Conservation (phyloP, 2,113 vertebrate species). For the Dipodomys merriami region DNA sequence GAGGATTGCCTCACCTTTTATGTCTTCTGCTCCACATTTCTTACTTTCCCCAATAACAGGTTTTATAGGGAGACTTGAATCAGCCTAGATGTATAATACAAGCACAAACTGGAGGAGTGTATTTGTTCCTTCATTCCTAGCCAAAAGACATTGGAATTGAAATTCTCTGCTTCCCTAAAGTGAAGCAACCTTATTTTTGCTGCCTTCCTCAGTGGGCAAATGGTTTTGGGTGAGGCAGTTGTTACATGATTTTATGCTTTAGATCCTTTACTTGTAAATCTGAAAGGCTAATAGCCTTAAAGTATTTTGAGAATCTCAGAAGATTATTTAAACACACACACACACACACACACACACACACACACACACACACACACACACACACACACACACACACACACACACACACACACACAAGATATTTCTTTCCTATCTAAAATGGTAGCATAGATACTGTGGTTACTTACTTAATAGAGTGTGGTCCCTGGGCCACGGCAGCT, state of each 20-base stretch:
- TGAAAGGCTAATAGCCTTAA: slow-evolving; percentile 62
- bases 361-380: no score
- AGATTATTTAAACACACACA: slow-evolving; percentile 58
- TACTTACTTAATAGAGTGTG: slow-evolving; percentile 82
- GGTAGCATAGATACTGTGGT: slow-evolving; percentile 70
- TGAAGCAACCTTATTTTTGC: slow-evolving; percentile 23
- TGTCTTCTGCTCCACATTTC: slow-evolving; percentile 46
- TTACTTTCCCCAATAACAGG: slow-evolving; percentile 1
- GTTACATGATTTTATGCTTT: slow-evolving; percentile 59
- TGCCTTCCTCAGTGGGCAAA: slow-evolving; percentile 27
- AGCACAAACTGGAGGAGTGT: neutral
- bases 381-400: slow-evolving; percentile 69
- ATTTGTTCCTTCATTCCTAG: neutral
- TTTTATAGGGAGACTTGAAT: slow-evolving; percentile 37
- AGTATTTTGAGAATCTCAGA: slow-evolving; percentile 72
- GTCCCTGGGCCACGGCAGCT: slow-evolving; percentile 76
- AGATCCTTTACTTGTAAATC: slow-evolving; percentile 71
- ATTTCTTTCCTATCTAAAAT: slow-evolving; percentile 74
- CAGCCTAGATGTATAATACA: neutral
- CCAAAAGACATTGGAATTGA: neutral
- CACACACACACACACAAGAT: slow-evolving; percentile 70
- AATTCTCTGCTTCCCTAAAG: neutral
- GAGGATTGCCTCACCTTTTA: slow-evolving; percentile 50
- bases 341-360: no score
- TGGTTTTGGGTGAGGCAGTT: slow-evolving; percentile 45